phyloP scores from a whole-genome alignment of 2,888 invertebrate species.

The Apotomis capreana region DNA sequence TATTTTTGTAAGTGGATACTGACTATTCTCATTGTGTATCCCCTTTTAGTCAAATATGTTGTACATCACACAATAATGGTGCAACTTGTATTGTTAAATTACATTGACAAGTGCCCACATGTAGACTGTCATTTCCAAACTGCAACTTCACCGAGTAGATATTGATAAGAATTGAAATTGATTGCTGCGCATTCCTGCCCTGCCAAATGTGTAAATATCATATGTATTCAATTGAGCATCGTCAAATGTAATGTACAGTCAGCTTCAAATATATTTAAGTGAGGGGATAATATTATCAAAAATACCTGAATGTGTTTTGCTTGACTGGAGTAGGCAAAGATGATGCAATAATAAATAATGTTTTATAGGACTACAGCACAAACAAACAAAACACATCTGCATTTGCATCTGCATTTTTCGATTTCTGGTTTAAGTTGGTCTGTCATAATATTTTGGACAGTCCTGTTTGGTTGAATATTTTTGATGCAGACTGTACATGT shows the following conservation, averaged over 20 bases:
- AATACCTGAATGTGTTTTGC: background rate
- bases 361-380: too few species aligned
- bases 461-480: slow-evolving; percentile 7
- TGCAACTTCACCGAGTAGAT: background rate
- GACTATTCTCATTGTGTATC: background rate
- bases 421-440: background rate
- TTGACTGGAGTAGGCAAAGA: too few species aligned
- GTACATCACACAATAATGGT: slow-evolving; percentile 13
- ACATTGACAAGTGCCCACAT: slow-evolving; percentile 2
- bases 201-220: slow-evolving; percentile 31
- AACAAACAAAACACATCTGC: too few species aligned
- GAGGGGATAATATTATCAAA: background rate
- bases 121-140: slow-evolving; percentile 4
- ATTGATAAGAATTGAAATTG: slow-evolving; percentile 11
- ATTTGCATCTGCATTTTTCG: background rate
- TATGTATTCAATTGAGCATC: slow-evolving; percentile 17
- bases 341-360: too few species aligned
- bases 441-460: background rate
- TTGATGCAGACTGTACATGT: slow-evolving; percentile 5
- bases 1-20: background rate
- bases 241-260: slow-evolving; percentile 2
- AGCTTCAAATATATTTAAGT: background rate
- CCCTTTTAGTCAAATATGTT: slow-evolving; percentile 1
- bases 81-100: slow-evolving; percentile 12
- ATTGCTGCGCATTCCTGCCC: background rate